Evolutionary conservation across 35 echinoderm and acorn worm genomes (phyloP).

Genomic region (Hemicentrotus pulcherrimus): DNA sequence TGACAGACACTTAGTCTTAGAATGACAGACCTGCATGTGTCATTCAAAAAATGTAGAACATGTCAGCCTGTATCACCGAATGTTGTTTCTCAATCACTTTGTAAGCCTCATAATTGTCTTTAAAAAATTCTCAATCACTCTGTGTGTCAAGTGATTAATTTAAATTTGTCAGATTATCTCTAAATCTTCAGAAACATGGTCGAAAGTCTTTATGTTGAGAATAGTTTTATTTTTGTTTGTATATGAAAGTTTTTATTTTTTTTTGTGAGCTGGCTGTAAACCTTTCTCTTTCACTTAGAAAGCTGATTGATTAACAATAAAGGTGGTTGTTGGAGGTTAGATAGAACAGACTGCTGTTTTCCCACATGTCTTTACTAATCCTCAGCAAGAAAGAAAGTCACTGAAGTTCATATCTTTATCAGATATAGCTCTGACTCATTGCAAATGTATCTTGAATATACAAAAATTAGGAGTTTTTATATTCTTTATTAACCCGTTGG

Average conservation of each 20-base stretch:
- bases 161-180: no score
- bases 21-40: not conserved
- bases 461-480: not conserved
- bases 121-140: not conserved
- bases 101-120: not conserved
- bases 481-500: no score
- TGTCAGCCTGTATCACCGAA: not conserved
- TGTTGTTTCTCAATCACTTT: not conserved
- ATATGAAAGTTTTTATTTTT: no score
- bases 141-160: not conserved
- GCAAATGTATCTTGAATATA: not conserved
- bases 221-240: no score
- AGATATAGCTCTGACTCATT: not conserved
- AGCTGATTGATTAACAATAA: no score
- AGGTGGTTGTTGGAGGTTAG: no score
- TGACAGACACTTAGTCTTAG: conserved; percentile 23
- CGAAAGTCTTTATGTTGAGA: no score
- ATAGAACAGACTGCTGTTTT: not conserved
- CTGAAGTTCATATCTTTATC: not conserved
- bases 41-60: not conserved
- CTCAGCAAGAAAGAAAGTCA: not conserved
- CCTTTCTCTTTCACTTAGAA: no score
- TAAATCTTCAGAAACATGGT: no score
- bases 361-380: not conserved
- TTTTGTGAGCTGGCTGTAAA: no score